Percentiles rank a stretch among this genome's conserved stretches.
phyloP scores from a whole-genome alignment of 2,113 vertebrate genomes.

The Mormyrus iriodes region DNA sequence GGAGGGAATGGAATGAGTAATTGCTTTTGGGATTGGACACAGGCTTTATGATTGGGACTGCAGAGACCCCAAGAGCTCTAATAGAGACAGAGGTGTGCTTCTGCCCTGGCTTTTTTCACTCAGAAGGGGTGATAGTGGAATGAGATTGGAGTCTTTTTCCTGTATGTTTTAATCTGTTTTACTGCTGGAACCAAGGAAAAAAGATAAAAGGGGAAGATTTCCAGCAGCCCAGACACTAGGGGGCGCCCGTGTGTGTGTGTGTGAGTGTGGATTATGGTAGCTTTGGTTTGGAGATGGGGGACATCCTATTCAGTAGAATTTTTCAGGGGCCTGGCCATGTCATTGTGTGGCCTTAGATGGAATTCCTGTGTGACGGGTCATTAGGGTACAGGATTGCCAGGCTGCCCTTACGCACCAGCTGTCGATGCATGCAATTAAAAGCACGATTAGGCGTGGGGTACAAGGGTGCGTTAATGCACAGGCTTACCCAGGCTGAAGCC shows the following conservation, averaged over 20 bases:
- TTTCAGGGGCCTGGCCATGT: not conserved
- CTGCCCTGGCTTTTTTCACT: not conserved
- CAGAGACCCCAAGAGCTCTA: constrained; percentile 9
- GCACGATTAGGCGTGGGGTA: constrained; percentile 43
- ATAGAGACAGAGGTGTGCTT: not conserved
- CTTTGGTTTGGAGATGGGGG: not conserved
- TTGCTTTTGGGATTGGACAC: constrained; percentile 27
- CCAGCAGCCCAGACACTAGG: not conserved
- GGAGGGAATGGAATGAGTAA: constrained; percentile 33
- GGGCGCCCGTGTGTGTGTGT: not conserved
- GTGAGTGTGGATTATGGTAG: not conserved
- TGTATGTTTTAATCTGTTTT: not conserved
- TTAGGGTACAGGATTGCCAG: constrained; percentile 37
- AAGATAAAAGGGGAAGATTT: not conserved
- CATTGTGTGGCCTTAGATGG: not conserved
- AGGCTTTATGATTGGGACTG: constrained; percentile 28
- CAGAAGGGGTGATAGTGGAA: not conserved
- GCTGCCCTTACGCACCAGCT: constrained; percentile 32
- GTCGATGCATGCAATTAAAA: constrained; percentile 49
- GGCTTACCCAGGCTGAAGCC: not conserved
- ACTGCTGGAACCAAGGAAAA: not conserved
- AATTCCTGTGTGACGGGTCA: constrained; percentile 25
- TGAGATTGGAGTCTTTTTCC: not conserved
- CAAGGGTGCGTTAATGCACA: not conserved
- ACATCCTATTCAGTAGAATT: not conserved